Evolutionary conservation across 23 tunicate species (phyloP).

Genomic region (Corella eumyota): DNA sequence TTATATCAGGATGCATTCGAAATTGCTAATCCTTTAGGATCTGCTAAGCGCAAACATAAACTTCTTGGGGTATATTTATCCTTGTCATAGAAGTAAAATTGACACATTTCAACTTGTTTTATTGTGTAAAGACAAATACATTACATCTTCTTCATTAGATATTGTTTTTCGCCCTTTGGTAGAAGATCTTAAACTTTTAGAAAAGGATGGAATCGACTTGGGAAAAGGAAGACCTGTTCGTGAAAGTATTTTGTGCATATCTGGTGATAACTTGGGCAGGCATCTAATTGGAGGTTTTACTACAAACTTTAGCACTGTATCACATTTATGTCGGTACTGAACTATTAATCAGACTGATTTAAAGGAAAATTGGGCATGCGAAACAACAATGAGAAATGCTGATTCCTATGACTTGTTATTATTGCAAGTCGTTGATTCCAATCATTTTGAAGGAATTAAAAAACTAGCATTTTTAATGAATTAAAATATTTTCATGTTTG

Average conservation of each 20-base stretch:
- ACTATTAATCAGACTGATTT: conserved; percentile 1
- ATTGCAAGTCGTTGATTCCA: background rate
- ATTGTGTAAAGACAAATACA: conserved; percentile 20
- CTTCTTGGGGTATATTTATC: conserved; percentile 29
- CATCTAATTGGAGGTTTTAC: conserved; percentile 44
- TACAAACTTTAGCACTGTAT: conserved; percentile 22
- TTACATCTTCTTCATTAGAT: background rate
- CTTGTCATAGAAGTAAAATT: conserved; percentile 9
- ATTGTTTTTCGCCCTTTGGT: conserved; percentile 15
- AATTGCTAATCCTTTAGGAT: conserved; percentile 22
- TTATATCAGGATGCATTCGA: conserved; percentile 34
- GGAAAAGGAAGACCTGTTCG: conserved; percentile 6
- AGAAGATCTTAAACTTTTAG: conserved; percentile 22
- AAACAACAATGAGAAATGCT: conserved; percentile 4
- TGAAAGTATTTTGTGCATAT: conserved; percentile 8
- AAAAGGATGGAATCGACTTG: conserved; percentile 35
- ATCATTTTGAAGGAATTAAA: conserved; percentile 1
- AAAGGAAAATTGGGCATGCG: background rate
- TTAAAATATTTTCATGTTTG: conserved; percentile 36
- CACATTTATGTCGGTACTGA: conserved; percentile 24
- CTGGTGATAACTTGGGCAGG: conserved; percentile 37
- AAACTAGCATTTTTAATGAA: too few species aligned
- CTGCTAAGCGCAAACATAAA: conserved; percentile 30
- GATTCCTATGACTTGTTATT: background rate
- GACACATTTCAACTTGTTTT: conserved; percentile 27